Evolutionary conservation across 2,797 vertebrate genomes (phyloP).

Genomic region (Perodicticus potto): DNA sequence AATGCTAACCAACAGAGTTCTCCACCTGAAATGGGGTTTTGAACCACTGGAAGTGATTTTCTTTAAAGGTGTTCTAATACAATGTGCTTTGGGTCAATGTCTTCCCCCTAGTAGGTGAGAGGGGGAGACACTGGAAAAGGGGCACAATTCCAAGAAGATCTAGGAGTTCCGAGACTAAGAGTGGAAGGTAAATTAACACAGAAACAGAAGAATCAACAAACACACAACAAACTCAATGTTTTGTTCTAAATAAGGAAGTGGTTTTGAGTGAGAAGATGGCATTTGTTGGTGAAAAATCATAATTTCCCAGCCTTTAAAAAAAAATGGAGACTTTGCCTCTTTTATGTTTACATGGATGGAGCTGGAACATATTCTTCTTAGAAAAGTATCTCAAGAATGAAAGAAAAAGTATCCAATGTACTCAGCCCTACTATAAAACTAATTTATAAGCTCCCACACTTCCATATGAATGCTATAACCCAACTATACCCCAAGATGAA

Average conservation of each 20-base stretch:
- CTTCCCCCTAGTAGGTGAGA: not conserved
- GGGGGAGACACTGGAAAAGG: not conserved
- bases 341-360: no score
- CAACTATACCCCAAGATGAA: no score
- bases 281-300: not conserved
- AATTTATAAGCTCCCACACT: no score
- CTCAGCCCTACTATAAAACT: no score
- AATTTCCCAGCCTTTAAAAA: no score
- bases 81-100: not conserved
- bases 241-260: not conserved
- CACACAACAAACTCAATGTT: not conserved
- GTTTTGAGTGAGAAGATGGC: fast-evolving
- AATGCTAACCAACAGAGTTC: not conserved
- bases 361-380: no score
- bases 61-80: not conserved
- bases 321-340: no score
- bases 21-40: not conserved
- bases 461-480: no score
- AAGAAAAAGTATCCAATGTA: no score
- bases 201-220: not conserved
- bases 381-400: no score
- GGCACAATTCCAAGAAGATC: not conserved
- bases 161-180: not conserved
- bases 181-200: not conserved
- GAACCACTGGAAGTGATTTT: not conserved